Evolutionary conservation across 2,888 invertebrate species (phyloP).

Genomic region (Hyalella azteca): DNA sequence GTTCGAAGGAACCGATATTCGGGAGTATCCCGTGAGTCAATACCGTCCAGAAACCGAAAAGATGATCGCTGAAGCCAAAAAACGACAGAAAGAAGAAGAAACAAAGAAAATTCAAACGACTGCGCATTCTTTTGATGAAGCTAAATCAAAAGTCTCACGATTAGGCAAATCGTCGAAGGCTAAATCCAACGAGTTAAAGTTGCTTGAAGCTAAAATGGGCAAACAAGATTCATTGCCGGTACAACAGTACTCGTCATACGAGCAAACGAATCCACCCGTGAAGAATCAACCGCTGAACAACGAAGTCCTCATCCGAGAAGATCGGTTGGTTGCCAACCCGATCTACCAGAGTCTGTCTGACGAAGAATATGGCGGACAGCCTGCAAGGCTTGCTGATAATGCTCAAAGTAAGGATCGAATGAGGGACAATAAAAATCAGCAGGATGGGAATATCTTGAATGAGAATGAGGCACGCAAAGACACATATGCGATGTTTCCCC

Average conservation of each 20-base stretch:
- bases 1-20: conserved; percentile 2
- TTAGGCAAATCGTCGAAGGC: background rate
- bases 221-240: conserved; percentile 11
- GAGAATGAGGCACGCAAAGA: too few species aligned
- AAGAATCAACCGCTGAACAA: background rate
- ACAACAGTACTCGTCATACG: background rate
- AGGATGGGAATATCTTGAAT: too few species aligned
- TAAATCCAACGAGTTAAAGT: background rate
- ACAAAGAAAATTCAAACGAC: background rate
- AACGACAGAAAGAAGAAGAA: background rate
- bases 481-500: too few species aligned
- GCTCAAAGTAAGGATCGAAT: too few species aligned
- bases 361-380: background rate
- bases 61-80: conserved; percentile 21
- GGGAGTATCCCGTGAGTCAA: conserved; percentile 27
- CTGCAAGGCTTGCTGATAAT: too few species aligned
- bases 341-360: background rate
- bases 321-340: background rate
- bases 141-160: background rate
- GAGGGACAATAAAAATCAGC: too few species aligned
- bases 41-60: conserved; percentile 26
- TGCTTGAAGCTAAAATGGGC: conserved; percentile 16
- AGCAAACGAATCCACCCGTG: background rate
- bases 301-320: conserved; percentile 3
- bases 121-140: conserved; percentile 9